Evolutionary conservation across 1,140 invertebrate species (phyloP), one percentile per base, ranked within the genome.

Genomic region (Formica exsecta): DNA sequence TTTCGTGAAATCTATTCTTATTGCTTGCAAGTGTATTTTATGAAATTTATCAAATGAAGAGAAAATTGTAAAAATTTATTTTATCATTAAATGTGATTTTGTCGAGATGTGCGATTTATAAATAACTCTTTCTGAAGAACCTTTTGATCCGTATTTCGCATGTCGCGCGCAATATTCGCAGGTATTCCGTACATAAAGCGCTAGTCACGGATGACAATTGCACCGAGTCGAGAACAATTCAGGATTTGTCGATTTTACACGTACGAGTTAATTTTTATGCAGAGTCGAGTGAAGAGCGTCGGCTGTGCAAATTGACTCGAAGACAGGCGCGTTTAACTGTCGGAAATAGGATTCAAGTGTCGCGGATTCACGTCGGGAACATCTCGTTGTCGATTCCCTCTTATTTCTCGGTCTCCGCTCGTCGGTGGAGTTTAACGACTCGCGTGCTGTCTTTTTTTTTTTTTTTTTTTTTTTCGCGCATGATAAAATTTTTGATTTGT

Each of bases 271-370:
- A 83, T 74, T 74, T 74, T 73, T 83, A 61, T 51, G 48, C 68
- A 36, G 19, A 36, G 19, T 61, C 54, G 79, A 2, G 7, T 68
- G 16, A 59, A 16, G 48, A 74, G 25, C 54, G 51, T 73, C 32
- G 66, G 66, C 66, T 73, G 79, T 81, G 66, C 66, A 81, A 81
- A 81, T 81, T 81, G 66, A 81, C 79, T 32, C 66, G 68, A 38
- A 51, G 22, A 73, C 54, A 19, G 44, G 16, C 66, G 66, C 54
- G 54, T 61, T 83, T 61, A 57, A 68, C 38, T 36, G 77, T 81
- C 79, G 44, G 65, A 80, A 80, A 80, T 80, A 41, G 77, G 38
- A 80, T 80, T 80, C 48, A 36, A 51, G 32, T 71, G 77, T 66
- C 51, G 22, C 22, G 65, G 32, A 59, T 22, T 59, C 36, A 73